Conservation (phyloP, 2,888 invertebrate species). For the Pammene aurita region DNA sequence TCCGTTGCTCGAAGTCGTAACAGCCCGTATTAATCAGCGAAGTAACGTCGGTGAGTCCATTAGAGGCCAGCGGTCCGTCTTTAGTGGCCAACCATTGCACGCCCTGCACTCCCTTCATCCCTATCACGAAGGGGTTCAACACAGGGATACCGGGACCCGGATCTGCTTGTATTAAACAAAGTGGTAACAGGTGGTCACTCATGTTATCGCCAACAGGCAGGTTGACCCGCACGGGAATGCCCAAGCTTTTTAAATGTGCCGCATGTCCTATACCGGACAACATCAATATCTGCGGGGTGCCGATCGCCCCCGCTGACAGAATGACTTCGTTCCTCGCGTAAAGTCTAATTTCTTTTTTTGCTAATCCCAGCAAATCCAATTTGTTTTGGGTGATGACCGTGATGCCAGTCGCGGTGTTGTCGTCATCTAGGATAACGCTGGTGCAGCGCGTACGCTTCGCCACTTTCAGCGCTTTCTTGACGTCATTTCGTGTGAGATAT, state of each 20-base stretch:
- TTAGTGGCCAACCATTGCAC: slow-evolving; percentile 47
- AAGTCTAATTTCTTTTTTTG: slow-evolving; percentile 44
- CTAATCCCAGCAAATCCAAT: slow-evolving; percentile 6
- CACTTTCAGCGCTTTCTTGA: slow-evolving; percentile 53
- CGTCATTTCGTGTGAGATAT: slow-evolving; percentile 54
- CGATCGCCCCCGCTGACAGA: slow-evolving; percentile 64
- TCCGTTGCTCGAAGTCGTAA: slow-evolving; percentile 52
- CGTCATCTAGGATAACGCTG: slow-evolving; percentile 56
- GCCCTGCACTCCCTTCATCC: slow-evolving; percentile 40
- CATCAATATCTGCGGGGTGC: slow-evolving; percentile 65
- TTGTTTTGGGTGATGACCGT: slow-evolving; percentile 45
- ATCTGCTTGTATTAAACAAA: slow-evolving; percentile 55
- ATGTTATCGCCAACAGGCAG: slow-evolving; percentile 63
- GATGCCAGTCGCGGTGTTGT: slow-evolving; percentile 57
- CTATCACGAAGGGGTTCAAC: slow-evolving; percentile 40
- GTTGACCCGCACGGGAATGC: slow-evolving; percentile 54
- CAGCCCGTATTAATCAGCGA: slow-evolving; percentile 61
- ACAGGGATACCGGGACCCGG: slow-evolving; percentile 34
- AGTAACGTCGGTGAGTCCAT: slow-evolving; percentile 59
- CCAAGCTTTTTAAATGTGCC: slow-evolving; percentile 53
- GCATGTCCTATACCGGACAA: slow-evolving; percentile 65
- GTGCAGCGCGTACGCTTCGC: slow-evolving; percentile 59
- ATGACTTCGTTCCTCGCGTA: slow-evolving; percentile 62
- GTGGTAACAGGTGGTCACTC: slow-evolving; percentile 60
- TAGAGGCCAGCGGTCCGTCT: slow-evolving; percentile 59